A percentile compares a stretch with the other conserved stretches of the same genome.
These are phyloP conservation scores for Etheostoma spectabile DNA, from an alignment of 2,113 vertebrate species.

Conservation along the genomic window DNA sequence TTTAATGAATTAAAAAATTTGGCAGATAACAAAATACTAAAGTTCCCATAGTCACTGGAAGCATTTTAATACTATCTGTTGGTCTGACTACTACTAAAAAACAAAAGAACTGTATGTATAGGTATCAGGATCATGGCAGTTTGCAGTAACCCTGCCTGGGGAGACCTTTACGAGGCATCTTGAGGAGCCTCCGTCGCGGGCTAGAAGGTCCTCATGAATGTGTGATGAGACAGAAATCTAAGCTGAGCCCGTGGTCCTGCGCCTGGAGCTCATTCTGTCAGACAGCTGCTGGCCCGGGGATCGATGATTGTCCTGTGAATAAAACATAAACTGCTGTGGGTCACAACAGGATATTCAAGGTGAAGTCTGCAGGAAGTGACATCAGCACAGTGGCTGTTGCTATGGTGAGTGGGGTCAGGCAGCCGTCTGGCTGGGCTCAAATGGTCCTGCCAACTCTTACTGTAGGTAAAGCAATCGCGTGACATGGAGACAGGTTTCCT, in stretches of 20 bases:
- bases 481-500: background rate
- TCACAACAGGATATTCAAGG: slow-evolving; percentile 63
- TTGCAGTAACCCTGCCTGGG: background rate
- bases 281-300: slow-evolving; percentile 66
- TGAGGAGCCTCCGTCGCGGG: slow-evolving; percentile 7
- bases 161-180: slow-evolving; percentile 19
- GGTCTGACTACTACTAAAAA: background rate
- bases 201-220: slow-evolving; percentile 73
- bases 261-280: slow-evolving; percentile 64
- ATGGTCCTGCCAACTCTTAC: slow-evolving; percentile 24
- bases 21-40: background rate
- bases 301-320: slow-evolving; percentile 79
- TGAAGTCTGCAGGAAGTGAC: slow-evolving; percentile 66
- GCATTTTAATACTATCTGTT: background rate
- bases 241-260: slow-evolving; percentile 57
- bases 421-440: background rate
- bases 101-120: background rate
- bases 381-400: slow-evolving; percentile 40
- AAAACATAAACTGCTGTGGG: slow-evolving; percentile 75
- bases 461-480: background rate
- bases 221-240: slow-evolving; percentile 80
- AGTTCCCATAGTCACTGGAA: background rate
- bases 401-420: slow-evolving; percentile 1
- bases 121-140: background rate
- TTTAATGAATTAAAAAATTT: slow-evolving; percentile 3